Conservation (phyloP, 2,113 vertebrate species). For the Gymnorhina tibicen region DNA sequence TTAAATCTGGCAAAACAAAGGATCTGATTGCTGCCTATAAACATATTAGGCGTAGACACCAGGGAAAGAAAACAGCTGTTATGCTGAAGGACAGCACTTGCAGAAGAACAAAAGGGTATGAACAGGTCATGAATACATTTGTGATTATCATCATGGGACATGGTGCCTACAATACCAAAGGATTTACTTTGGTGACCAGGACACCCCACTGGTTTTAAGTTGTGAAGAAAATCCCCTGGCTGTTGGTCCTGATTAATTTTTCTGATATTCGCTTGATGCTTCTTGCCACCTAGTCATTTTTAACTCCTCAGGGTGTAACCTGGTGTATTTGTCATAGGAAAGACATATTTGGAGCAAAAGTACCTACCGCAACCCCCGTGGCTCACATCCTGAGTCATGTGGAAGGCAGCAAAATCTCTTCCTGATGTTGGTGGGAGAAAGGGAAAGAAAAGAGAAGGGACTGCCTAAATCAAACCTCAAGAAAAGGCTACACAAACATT, state of each 20-base stretch:
- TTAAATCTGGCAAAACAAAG: constrained; percentile 38
- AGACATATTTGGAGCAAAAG: background rate
- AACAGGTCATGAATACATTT: constrained; percentile 19
- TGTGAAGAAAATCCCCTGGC: background rate
- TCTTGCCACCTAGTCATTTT: background rate
- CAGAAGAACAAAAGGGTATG: constrained; percentile 35
- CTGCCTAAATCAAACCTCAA: background rate
- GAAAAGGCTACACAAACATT: background rate
- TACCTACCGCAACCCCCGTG: background rate
- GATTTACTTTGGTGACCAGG: background rate
- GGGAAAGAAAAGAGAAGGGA: background rate
- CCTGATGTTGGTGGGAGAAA: background rate
- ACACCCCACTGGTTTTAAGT: background rate
- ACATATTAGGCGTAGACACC: background rate
- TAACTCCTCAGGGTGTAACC: background rate
- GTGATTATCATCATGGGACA: background rate
- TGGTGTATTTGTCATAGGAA: background rate
- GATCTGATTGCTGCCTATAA: constrained; percentile 35
- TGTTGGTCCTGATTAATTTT: background rate
- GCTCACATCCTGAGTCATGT: background rate
- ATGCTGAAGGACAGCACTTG: constrained; percentile 21
- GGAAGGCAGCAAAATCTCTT: background rate
- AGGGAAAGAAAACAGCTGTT: constrained; percentile 50
- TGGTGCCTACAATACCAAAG: background rate
- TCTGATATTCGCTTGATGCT: background rate